Conservation (phyloP, 2,797 vertebrate species). For the Zenarchopterus dispar region DNA sequence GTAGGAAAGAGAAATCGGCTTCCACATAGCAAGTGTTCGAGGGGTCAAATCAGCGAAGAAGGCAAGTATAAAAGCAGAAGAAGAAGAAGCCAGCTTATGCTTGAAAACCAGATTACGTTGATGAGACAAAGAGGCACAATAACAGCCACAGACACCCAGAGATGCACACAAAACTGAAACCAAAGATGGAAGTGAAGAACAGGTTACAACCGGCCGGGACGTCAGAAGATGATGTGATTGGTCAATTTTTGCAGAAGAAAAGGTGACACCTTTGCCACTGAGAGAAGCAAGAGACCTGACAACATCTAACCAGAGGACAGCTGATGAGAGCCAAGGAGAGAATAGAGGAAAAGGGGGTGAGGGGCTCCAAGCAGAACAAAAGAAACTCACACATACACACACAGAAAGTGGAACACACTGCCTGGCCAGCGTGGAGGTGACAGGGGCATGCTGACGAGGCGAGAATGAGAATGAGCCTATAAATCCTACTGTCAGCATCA, state of each 20-base stretch:
- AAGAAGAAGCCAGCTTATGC: background rate
- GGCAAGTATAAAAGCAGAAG: constrained; percentile 12
- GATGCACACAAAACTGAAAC: constrained; percentile 23
- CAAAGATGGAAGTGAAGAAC: constrained; percentile 1
- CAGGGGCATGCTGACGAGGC: constrained; percentile 75
- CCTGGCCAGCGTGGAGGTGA: constrained; percentile 64
- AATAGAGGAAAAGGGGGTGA: background rate
- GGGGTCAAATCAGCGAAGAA: constrained; percentile 12
- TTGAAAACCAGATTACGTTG: constrained; percentile 10
- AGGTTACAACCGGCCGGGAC: constrained; percentile 18
- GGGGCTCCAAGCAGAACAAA: constrained; percentile 31
- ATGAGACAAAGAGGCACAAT: constrained; percentile 6
- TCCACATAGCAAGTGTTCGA: constrained; percentile 13
- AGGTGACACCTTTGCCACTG: constrained; percentile 47
- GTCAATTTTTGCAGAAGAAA: constrained; percentile 24
- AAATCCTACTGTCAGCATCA: constrained; percentile 78
- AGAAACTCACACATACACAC: constrained; percentile 34
- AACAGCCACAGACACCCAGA: constrained; percentile 30
- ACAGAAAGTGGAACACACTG: constrained; percentile 39
- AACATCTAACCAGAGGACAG: constrained; percentile 44
- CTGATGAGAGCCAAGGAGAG: constrained; percentile 12
- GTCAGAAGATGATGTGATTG: constrained; percentile 14
- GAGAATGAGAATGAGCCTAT: constrained; percentile 73
- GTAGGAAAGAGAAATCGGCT: constrained; percentile 15
- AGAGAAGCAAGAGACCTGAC: constrained; percentile 41